Percentiles rank a stretch among this genome's conserved stretches.
Conservation (phyloP, 2,113 vertebrate species). For the Halichoeres trimaculatus region DNA sequence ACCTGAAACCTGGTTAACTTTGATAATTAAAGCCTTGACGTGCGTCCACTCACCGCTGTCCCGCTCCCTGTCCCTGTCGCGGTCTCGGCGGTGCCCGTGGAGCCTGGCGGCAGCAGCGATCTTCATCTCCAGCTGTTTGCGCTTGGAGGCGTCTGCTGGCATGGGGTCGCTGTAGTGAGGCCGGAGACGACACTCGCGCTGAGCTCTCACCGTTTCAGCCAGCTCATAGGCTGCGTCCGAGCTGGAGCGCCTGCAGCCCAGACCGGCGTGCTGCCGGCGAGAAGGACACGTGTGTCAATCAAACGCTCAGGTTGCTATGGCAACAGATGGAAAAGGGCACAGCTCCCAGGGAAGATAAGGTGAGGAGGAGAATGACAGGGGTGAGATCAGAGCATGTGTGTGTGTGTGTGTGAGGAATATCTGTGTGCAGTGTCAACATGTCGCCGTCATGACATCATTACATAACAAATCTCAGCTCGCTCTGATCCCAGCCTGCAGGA, state of each 20-base stretch:
- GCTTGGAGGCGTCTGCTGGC: slow-evolving; percentile 88
- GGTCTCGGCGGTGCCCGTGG: slow-evolving; percentile 85
- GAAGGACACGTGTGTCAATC: slow-evolving; percentile 62
- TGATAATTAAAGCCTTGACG: not conserved
- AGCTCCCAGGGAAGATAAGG: not conserved
- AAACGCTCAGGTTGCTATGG: slow-evolving; percentile 39
- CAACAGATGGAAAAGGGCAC: slow-evolving; percentile 51
- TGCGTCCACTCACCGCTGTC: slow-evolving; percentile 78
- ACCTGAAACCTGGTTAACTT: too few species aligned
- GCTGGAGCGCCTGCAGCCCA: slow-evolving; percentile 88
- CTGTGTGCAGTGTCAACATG: not conserved
- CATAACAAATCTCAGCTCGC: slow-evolving; percentile 48
- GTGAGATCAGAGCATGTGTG: slow-evolving; percentile 2
- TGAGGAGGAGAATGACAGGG: slow-evolving; percentile 16
- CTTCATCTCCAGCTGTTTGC: slow-evolving; percentile 93
- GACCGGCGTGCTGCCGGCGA: slow-evolving; percentile 75
- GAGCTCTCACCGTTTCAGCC: slow-evolving; percentile 85
- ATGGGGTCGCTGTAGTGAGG: slow-evolving; percentile 91
- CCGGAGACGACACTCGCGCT: slow-evolving; percentile 89
- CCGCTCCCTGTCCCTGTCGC: slow-evolving; percentile 84
- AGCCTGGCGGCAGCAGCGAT: slow-evolving; percentile 87
- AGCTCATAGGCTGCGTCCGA: slow-evolving; percentile 87
- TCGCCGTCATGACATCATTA: slow-evolving; percentile 44
- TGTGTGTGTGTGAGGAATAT: slow-evolving; percentile 6
- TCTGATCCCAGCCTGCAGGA: slow-evolving; percentile 38